Evolutionary conservation across 2,113 vertebrate genomes (phyloP).

Genomic region (Danionella cerebrum): DNA sequence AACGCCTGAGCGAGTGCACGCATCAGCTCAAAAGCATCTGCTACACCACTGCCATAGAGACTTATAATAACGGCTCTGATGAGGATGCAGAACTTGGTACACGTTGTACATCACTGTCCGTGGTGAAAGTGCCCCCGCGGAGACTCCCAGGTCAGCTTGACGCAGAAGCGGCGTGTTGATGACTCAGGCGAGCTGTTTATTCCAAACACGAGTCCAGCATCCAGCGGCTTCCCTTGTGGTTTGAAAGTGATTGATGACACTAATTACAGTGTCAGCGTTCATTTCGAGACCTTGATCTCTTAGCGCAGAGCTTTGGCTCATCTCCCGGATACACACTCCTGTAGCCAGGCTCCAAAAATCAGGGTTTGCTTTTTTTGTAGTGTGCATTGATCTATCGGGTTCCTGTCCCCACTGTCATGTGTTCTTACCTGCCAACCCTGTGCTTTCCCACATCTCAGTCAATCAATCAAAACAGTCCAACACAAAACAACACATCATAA

Average conservation of each 20-base stretch:
- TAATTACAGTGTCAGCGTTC: slow-evolving; percentile 38
- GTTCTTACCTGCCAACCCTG: no score
- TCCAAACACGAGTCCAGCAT: background rate
- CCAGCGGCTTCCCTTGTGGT: background rate
- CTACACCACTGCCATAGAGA: background rate
- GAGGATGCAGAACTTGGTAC: background rate
- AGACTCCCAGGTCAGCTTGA: background rate
- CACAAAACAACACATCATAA: no score
- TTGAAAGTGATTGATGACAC: slow-evolving; percentile 42
- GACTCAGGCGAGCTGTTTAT: slow-evolving; percentile 33
- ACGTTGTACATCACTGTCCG: background rate
- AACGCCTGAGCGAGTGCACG: background rate
- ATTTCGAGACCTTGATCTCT: slow-evolving; percentile 22
- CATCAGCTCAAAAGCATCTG: slow-evolving; percentile 7
- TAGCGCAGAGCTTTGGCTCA: slow-evolving; percentile 16
- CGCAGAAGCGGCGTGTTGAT: slow-evolving; percentile 34
- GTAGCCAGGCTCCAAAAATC: slow-evolving; percentile 1
- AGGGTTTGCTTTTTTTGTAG: background rate
- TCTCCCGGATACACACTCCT: slow-evolving; percentile 28
- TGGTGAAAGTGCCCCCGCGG: background rate
- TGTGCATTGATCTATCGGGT: background rate
- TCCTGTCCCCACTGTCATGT: background rate
- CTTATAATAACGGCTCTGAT: background rate
- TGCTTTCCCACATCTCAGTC: no score
- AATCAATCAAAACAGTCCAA: no score